Evolutionary conservation across 2,888 invertebrate genomes (phyloP).

Genomic region (Plebejus argus): DNA sequence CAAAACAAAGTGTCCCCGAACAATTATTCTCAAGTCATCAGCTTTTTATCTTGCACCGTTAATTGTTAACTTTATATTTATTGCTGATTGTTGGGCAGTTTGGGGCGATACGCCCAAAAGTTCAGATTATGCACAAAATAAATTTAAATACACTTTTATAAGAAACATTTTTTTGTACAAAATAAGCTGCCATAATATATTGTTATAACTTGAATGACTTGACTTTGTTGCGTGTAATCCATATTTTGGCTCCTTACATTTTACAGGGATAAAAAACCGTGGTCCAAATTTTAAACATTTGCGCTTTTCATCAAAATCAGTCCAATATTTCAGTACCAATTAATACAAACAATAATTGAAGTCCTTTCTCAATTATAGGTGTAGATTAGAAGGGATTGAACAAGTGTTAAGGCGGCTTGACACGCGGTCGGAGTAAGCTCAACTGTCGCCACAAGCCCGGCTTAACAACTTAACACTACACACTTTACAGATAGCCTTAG

Average conservation of each 20-base stretch:
- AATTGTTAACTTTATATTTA: neutral
- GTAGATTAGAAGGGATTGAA: neutral
- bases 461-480: neutral
- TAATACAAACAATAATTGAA: neutral
- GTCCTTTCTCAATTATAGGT: neutral
- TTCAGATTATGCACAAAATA: neutral
- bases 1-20: neutral
- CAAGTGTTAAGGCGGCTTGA: neutral
- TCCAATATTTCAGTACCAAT: neutral
- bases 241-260: too few species aligned
- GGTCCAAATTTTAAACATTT: neutral
- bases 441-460: neutral
- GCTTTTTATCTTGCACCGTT: neutral
- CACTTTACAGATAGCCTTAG: neutral
- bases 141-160: neutral
- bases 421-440: neutral
- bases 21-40: neutral
- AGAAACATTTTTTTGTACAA: too few species aligned
- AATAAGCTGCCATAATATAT: too few species aligned
- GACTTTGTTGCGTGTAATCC: too few species aligned
- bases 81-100: neutral
- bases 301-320: neutral
- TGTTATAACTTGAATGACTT: too few species aligned
- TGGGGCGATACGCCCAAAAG: neutral
- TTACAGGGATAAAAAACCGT: too few species aligned